A percentile compares a stretch with the other conserved stretches of the same genome.
phyloP scores from a whole-genome alignment of 2,113 vertebrate species.

The Echinops telfairi region DNA sequence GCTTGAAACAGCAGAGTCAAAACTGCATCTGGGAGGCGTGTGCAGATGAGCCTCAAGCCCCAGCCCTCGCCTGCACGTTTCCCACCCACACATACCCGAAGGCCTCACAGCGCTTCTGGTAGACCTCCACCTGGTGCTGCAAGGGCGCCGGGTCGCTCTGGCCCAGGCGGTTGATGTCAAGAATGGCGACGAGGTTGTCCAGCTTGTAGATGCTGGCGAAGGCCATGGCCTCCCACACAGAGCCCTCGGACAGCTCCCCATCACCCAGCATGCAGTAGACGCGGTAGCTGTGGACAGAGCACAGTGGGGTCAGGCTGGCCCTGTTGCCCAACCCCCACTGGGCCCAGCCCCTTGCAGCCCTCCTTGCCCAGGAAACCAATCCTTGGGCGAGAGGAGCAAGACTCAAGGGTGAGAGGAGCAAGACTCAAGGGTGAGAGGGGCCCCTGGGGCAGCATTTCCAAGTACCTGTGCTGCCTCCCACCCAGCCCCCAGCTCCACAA shows the following conservation, averaged over 20 bases:
- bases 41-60: background rate
- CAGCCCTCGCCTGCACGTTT: background rate
- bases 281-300: constrained; percentile 88
- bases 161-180: constrained; percentile 97
- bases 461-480: no score
- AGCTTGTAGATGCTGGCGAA: constrained; percentile 96
- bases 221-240: constrained; percentile 98
- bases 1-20: background rate
- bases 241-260: constrained; percentile 95
- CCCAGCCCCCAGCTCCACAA: background rate
- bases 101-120: constrained; percentile 96
- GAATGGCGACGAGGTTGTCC: constrained; percentile 95
- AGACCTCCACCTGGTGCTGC: constrained; percentile 96
- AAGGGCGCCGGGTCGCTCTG: constrained; percentile 96
- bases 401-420: no score
- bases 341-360: background rate
- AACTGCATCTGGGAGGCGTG: background rate
- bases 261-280: constrained; percentile 96
- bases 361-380: background rate
- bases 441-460: background rate
- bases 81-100: constrained; percentile 90
- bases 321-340: background rate
- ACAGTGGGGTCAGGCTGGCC: accelerated
- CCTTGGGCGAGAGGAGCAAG: background rate
- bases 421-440: accelerated